phyloP scores from a whole-genome alignment of 2,113 vertebrate species.

The Noctilio leporinus region DNA sequence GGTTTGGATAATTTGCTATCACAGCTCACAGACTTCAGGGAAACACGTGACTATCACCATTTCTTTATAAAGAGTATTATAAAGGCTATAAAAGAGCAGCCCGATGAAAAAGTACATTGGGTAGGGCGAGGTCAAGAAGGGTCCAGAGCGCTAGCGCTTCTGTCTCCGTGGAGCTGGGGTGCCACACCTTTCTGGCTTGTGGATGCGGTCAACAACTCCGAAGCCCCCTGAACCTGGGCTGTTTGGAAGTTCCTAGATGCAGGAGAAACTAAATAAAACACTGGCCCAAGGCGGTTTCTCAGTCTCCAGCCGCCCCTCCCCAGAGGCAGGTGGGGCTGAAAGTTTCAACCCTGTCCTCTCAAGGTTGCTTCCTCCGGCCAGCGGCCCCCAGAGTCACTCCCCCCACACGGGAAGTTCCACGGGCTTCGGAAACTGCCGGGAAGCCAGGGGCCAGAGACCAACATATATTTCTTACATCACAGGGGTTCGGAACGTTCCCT shows the following conservation, averaged over 20 bases:
- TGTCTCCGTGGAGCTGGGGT: neutral
- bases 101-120: neutral
- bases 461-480: neutral
- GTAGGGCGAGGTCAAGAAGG: neutral
- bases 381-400: neutral
- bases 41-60: neutral
- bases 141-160: neutral
- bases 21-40: neutral
- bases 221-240: neutral
- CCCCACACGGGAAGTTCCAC: neutral
- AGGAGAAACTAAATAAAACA: neutral
- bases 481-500: neutral
- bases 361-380: neutral
- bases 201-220: neutral
- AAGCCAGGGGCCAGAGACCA: neutral
- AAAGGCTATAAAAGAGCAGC: neutral
- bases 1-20: neutral
- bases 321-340: neutral
- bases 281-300: too few species aligned
- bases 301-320: neutral
- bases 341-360: neutral
- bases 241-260: neutral
- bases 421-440: neutral
- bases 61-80: neutral
- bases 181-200: neutral